phyloP scores from a whole-genome alignment of 2,797 vertebrate genomes.

The Ctenochaetus hawaiiensis region DNA sequence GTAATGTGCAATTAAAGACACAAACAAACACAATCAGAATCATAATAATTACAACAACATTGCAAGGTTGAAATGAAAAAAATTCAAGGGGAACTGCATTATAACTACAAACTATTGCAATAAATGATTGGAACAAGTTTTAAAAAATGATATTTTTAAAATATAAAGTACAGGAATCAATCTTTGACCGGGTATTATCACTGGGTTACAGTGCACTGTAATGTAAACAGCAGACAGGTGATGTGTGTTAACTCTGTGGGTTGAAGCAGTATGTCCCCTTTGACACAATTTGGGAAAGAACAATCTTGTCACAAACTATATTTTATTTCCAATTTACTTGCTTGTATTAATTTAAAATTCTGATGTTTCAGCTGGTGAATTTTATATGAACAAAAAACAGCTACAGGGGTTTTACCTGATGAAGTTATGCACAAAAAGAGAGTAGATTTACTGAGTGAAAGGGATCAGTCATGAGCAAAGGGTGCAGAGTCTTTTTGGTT shows the following conservation, averaged over 20 bases:
- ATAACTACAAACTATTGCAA: neutral
- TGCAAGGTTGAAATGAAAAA: too few species aligned
- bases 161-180: neutral
- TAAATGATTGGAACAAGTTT: neutral
- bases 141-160: neutral
- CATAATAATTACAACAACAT: too few species aligned
- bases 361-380: neutral
- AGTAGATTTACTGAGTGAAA: neutral
- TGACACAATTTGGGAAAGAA: neutral
- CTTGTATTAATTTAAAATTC: neutral
- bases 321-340: neutral
- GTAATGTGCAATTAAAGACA: neutral
- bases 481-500: neutral
- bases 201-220: constrained; percentile 26
- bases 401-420: neutral
- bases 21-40: neutral
- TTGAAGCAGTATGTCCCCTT: neutral
- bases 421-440: neutral
- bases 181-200: constrained; percentile 11
- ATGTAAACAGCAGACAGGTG: constrained; percentile 8
- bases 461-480: neutral
- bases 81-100: neutral
- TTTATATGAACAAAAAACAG: neutral
- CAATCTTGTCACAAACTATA: neutral
- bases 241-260: neutral